Conservation (phyloP, 2,113 vertebrate genomes). For the Raja brachyura region DNA sequence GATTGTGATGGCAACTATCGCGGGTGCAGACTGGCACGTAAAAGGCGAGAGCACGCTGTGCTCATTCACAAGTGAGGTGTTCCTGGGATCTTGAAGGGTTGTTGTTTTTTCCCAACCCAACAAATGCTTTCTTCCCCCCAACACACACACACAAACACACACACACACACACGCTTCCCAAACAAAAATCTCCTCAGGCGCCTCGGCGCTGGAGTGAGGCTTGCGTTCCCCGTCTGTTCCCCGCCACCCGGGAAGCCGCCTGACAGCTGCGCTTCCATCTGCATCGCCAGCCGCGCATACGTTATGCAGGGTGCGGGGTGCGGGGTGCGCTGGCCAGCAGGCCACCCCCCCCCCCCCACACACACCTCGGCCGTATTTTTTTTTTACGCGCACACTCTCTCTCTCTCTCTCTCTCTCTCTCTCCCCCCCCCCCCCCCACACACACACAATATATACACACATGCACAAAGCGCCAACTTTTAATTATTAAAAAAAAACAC, state of each 20-base stretch:
- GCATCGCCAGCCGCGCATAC: neutral
- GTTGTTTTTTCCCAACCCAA: neutral
- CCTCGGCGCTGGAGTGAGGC: neutral
- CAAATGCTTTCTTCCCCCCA: neutral
- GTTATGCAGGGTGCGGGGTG: neutral
- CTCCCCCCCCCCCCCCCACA: too few species aligned
- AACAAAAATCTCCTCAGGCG: constrained; percentile 9
- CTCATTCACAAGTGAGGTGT: neutral
- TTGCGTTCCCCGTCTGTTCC: constrained; percentile 8
- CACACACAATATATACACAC: neutral
- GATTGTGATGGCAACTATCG: constrained; percentile 6
- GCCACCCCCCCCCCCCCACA: neutral
- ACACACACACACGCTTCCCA: neutral
- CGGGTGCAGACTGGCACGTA: neutral
- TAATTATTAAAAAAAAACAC: neutral
- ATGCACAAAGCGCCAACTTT: constrained; percentile 20
- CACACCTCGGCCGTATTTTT: neutral
- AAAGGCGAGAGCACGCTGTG: neutral
- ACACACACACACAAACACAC: neutral
- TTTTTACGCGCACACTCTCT: too few species aligned
- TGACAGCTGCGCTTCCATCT: neutral
- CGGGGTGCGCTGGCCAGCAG: neutral
- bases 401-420: too few species aligned
- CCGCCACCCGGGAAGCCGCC: neutral
- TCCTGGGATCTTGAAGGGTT: neutral